Conservation (phyloP, 2,113 vertebrate genomes). For the Cyprinodon variegatus region DNA sequence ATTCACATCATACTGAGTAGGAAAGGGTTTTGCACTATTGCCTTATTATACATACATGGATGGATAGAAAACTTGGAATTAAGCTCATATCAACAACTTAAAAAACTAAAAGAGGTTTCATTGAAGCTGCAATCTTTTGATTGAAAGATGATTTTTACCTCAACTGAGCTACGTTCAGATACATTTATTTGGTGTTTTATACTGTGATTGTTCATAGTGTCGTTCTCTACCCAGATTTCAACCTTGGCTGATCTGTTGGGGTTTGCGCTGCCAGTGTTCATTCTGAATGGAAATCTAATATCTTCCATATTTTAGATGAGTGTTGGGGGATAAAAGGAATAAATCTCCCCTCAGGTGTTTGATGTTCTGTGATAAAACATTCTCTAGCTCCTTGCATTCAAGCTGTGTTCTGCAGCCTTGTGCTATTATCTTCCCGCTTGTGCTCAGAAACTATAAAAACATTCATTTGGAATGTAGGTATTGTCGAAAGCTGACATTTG, state of each 20-base stretch:
- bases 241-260: slow-evolving; percentile 12
- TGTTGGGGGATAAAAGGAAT: slow-evolving; percentile 29
- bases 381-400: slow-evolving; percentile 26
- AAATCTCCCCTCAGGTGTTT: slow-evolving; percentile 35
- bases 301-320: slow-evolving; percentile 33
- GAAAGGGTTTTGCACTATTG: no score
- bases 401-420: slow-evolving; percentile 24
- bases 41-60: no score
- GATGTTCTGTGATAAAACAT: slow-evolving; percentile 45
- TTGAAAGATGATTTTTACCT: no score
- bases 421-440: slow-evolving; percentile 29
- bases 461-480: slow-evolving; percentile 30
- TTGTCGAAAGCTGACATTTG: slow-evolving; percentile 36
- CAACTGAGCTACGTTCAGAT: no score
- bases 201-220: neutral
- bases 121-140: no score
- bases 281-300: slow-evolving; percentile 29
- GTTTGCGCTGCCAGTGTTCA: slow-evolving; percentile 5
- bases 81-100: no score
- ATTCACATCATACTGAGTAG: no score
- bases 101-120: no score
- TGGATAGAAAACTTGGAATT: no score
- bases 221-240: slow-evolving; percentile 36
- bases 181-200: no score
- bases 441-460: slow-evolving; percentile 33